Base-by-base conservation (phyloP, 2,113 vertebrate species). In the Melanostigma gelatinosum region DNA sequence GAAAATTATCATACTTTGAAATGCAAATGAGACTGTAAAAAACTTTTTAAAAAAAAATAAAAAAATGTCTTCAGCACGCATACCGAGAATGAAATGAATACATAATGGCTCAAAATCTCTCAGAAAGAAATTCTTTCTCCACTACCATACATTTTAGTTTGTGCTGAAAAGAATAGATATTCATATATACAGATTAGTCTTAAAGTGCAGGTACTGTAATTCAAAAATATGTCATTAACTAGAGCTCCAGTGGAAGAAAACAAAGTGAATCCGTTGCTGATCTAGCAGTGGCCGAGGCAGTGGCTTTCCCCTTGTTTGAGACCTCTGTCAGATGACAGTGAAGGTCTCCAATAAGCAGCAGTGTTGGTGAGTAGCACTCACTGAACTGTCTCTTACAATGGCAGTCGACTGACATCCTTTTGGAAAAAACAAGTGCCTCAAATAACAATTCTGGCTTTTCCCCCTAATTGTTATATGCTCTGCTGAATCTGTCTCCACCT, bases 321-420 rank as follows among this genome's bases (percentile, higher is more conserved):
- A 94, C 87, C 88, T 90, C 86, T 91, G 85, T 84, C 89, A 85
- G 83, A 80, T 78, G 84, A 80, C 87, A 85, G 87, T 80, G 77
- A 91, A 91, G 84, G 89, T 91, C 89, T 88, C 87, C 86, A 91
- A 83, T 92, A 90, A 90, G 82, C 79, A 91, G 88, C 78, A 24
- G 70, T 77, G 88, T 85, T 90, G 85, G 75, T 72, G 73, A 86
- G 88, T 12, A 86, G 79, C 72, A 50, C 82, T 90, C 82, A 78
- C 79, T 86, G 88, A 90, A 82, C 87, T 90, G 87, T 91, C 91
- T 90, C 84, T 84, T 90, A 74, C 89, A 85, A 88, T 84, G 75
- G 85, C 48, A 72, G 74, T 76, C 20, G 15, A 70, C 78, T 88
- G 85, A 86, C 85, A 85, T 85, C 71, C 80, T 75, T 76, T 85